phyloP scores from a whole-genome alignment of 2,113 vertebrate species.

The Tachysurus vachellii region DNA sequence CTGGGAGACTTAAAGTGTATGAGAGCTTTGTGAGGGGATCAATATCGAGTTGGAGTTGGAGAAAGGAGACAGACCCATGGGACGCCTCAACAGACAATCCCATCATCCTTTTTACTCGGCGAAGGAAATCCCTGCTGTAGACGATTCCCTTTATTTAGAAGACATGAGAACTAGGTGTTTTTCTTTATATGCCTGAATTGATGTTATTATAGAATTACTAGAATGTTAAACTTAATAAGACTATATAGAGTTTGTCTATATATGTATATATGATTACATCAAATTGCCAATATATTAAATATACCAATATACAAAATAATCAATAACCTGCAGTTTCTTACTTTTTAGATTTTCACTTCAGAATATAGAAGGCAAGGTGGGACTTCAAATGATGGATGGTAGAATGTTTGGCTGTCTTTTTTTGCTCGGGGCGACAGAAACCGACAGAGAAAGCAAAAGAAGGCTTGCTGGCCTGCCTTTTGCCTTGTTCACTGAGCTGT shows the following conservation, averaged over 20 bases:
- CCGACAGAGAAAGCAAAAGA: conserved; percentile 1
- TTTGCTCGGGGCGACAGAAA: neutral
- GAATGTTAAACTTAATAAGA: neutral
- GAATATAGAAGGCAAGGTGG: neutral
- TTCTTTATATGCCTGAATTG: neutral
- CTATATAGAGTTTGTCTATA: neutral
- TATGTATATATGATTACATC: no score
- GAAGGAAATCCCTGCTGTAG: conserved; percentile 5
- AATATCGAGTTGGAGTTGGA: conserved; percentile 11
- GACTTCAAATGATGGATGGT: neutral
- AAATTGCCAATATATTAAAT: neutral
- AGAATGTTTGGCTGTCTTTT: neutral
- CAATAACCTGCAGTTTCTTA: neutral
- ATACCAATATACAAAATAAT: neutral
- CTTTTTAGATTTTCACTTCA: neutral
- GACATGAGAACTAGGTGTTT: neutral
- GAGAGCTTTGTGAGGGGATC: neutral
- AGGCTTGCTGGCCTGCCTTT: conserved; percentile 7
- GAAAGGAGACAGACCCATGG: neutral
- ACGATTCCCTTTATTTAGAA: neutral
- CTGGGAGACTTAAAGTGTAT: neutral
- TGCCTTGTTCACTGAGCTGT: neutral
- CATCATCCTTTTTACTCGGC: conserved; percentile 2
- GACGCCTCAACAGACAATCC: conserved; percentile 23
- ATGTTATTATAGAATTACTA: neutral